Base-by-base conservation (phyloP, 2,113 vertebrate species). In the Gnathonemus echidnorhynchus region DNA sequence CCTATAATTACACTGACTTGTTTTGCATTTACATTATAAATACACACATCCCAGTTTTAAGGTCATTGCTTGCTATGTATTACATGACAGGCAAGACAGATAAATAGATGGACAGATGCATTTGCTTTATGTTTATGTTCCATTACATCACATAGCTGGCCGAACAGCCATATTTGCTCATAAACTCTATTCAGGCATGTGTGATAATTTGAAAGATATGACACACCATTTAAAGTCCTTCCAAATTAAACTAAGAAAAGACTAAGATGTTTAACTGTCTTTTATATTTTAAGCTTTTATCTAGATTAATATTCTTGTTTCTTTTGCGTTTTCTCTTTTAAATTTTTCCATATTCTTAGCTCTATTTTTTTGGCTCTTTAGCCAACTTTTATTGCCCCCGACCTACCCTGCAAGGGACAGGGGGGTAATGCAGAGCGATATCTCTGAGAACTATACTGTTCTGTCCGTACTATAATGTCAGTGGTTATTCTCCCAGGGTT, bases 1-100 rank as follows among this genome's bases (percentile, higher is more conserved):
- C 74, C 83, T 56, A 42, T 91, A 92, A 93, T 93, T 87, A 90
- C 46, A 89, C 90, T n/a, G 48, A 87, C 48, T 31, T 31, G 5
- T 87, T 31, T 52, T 17, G 21, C 48, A 31, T 87, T 87, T 87
- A 39, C 35, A 3, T 80, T 80, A 80, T 39, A 80, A 80, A 42
- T 80, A 80, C 66, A 74, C 66, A 74, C 35, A 80, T 42, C 35
- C 15, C 62, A 70, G 74, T 80, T 80, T 42, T 80, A 80, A 80
- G 31, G 31, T 77, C 27, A 77, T 39, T 39, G 74, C 31, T 80
- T 80, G 74, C 31, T 80, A 42, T 17, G 13, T 80, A 39, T 80
- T 42, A 80, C 35, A 77, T 77, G 31, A 77, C 15, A 35, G 24
- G 9, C 58, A 66, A 66, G 8, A 62, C 21, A 66, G n/a, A 66